Base-by-base conservation (phyloP, 2,888 invertebrate species). In the Scaptomyza caliginosa region DNA sequence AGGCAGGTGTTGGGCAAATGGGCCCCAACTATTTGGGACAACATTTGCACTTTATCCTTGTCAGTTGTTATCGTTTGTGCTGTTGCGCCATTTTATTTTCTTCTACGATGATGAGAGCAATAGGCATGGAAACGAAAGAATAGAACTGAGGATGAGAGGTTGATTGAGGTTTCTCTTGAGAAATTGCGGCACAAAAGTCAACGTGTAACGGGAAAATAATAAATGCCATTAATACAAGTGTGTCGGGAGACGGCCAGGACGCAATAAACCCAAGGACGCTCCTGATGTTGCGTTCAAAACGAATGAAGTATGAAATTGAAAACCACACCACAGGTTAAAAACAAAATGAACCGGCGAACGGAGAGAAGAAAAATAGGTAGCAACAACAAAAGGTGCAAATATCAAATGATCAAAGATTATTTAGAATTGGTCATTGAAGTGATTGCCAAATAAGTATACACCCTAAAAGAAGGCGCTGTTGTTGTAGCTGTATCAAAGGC, bases 131-230 rank as follows among this genome's bases (percentile, higher is more conserved):
- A 43, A 28, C 13, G 6, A 49, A 11, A 10, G 16, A 13, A 8
- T 34, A 34, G 16, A 34, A 8, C 32, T 16, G 38, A 48, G 49
- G 39, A 23, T 45, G 45, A 30, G 48, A 56, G n/a, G n/a, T n/a
- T n/a, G n/a, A n/a, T n/a, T n/a, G n/a, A 48, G 55, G 58, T 64
- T 59, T 65, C 67, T 58, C 63, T 86, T 78, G 82, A 89, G 75
- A 88, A 89, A 86, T 88, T 87, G 83, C 86, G 74, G 69, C 77
- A 81, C 89, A 87, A 76, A 77, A 90, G 86, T 89, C 89, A 89
- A 83, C 78, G 74, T 81, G 78, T 89, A 89, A 89, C 90, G 89
- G 88, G 89, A 88, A 90, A 89, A 89, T 89, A 89, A 89, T 89
- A 89, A 90, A 88, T 86, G 86, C 77, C 77, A 89, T 88, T 89